Percentiles rank a stretch among this genome's conserved stretches.
Evolutionary conservation across 1,140 invertebrate genomes (phyloP).

Genomic region (Calephelis nemesis): DNA sequence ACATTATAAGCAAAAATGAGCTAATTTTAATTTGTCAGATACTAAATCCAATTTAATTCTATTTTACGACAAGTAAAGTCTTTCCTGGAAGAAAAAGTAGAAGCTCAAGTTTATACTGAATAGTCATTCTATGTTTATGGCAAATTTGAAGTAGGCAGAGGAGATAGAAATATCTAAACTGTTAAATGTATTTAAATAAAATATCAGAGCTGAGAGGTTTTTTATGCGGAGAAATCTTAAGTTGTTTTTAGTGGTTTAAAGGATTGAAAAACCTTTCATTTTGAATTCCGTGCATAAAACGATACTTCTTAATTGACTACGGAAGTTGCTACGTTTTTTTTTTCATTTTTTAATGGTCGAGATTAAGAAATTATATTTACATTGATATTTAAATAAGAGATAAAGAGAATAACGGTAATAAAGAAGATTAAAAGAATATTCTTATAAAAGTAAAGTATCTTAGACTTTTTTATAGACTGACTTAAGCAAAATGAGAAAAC

Average conservation of each 20-base stretch:
- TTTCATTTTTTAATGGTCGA: slow-evolving; percentile 40
- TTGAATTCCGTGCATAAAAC: slow-evolving; percentile 62
- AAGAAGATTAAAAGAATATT: slow-evolving; percentile 41
- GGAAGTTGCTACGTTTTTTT: slow-evolving; percentile 49
- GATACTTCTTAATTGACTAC: slow-evolving; percentile 74
- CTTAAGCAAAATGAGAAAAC: too few species aligned
- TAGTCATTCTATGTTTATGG: too few species aligned
- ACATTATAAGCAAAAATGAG: too few species aligned
- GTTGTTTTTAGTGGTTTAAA: slow-evolving; percentile 68
- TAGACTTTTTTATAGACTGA: too few species aligned
- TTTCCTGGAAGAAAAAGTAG: too few species aligned
- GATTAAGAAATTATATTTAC: slow-evolving; percentile 63
- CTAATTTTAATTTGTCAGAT: too few species aligned
- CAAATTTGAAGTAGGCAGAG: too few species aligned
- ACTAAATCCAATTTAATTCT: too few species aligned
- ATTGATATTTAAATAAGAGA: slow-evolving; percentile 52
- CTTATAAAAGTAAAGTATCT: background rate
- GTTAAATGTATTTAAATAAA: too few species aligned
- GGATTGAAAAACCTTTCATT: slow-evolving; percentile 67
- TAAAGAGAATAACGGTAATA: slow-evolving; percentile 54
- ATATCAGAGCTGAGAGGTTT: slow-evolving; percentile 31
- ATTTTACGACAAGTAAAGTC: too few species aligned
- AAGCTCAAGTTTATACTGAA: background rate
- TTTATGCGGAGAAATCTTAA: slow-evolving; percentile 57
- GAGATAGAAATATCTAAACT: too few species aligned